Conservation (phyloP, 2,888 invertebrate genomes). For the Drosophila neutralis region DNA sequence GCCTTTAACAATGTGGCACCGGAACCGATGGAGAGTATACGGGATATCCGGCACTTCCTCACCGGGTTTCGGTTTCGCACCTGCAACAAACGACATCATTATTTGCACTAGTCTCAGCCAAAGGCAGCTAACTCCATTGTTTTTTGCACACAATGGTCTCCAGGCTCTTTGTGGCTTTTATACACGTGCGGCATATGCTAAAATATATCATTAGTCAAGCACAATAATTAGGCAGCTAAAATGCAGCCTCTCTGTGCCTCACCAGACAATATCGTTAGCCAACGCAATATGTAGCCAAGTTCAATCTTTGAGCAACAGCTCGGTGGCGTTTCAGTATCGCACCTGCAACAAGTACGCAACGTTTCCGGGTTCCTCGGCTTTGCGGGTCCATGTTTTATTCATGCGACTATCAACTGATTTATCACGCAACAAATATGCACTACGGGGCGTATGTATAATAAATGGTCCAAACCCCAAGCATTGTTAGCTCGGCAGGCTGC, state of each 20-base stretch:
- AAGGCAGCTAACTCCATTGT: not conserved
- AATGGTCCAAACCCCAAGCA: constrained; percentile 53
- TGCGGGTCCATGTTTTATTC: constrained; percentile 69
- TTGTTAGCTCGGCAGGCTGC: constrained; percentile 45
- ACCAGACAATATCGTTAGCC: not conserved
- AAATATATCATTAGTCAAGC: not conserved
- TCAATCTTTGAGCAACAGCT: not conserved
- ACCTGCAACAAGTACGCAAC: constrained; percentile 45
- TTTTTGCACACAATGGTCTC: not conserved
- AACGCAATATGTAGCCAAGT: not conserved
- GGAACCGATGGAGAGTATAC: constrained; percentile 30
- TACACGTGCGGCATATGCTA: not conserved
- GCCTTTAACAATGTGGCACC: constrained; percentile 23
- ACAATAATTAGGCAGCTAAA: constrained; percentile 4
- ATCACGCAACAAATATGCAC: constrained; percentile 81
- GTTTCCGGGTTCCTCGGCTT: constrained; percentile 8
- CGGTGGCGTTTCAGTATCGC: constrained; percentile 27
- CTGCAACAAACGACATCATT: constrained; percentile 29
- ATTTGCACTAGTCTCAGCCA: not conserved
- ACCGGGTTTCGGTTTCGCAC: constrained; percentile 42
- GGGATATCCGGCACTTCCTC: constrained; percentile 20
- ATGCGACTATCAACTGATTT: constrained; percentile 76
- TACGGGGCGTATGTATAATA: constrained; percentile 79
- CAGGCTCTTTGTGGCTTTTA: not conserved
- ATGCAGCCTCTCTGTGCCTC: not conserved